Evolutionary conservation across 2,113 vertebrate species (phyloP), one percentile per base, ranked within the genome.

Genomic region (Chaenocephalus aceratus): DNA sequence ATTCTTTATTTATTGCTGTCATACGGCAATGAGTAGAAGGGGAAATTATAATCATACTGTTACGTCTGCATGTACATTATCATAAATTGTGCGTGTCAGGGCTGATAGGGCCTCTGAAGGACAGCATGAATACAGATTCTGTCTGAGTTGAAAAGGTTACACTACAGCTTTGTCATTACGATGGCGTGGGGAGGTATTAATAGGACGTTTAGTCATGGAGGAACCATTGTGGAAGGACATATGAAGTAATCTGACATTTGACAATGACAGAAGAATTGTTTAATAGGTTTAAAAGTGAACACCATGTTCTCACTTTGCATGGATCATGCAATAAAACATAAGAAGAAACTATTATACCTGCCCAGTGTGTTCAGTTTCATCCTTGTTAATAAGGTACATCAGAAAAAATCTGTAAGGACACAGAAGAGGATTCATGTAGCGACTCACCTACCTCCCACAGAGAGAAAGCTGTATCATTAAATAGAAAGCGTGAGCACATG

Each of bases 371-470:
- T 95, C 95, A 0, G 95, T 95, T 62, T 95, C 94, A 82, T 95
- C 94, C 80, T 95, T 95, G 88, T 94, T 95, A 72, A 95, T 95
- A 56, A 95, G 93, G 80, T 95, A 93, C 94, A 95, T 95, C 80
- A 95, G 84, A 75, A 95, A 95, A 76, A 95, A 95, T 77, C 95
- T 95, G 90, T 18, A 75, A 70, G 60, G 53, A 82, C 10, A 84
- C 6, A 87, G 18, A 76, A 16, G 45, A 62, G 10, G 36, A 59
- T 70, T 84, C n/a, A 75, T 34, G 34, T 10, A 63, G 51, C 34
- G 49, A 56, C 30, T 70, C 57, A 51, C 16, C 56, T 41, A 62
- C 7, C 62, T 58, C 9, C 6, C 7, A 75, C 18, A 36, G 23
- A 48, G 2, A 59, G 15, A n/a, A 15, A 57, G 18, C 34, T 14